Evolutionary conservation across 1,140 invertebrate genomes (phyloP).

Genomic region (Caenorhabditis tropicalis): DNA sequence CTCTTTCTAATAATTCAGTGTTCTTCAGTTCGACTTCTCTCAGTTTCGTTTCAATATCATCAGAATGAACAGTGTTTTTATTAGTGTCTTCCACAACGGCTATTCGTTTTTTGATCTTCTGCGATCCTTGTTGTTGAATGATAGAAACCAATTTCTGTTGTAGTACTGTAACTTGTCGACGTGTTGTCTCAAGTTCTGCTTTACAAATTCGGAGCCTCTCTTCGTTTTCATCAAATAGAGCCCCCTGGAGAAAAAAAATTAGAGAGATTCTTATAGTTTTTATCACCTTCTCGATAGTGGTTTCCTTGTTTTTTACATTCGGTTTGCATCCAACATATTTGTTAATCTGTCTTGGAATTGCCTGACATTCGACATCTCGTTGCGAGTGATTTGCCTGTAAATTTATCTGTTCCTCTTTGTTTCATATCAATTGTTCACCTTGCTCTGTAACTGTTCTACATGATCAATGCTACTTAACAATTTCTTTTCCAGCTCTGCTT

Average conservation of each 20-base stretch:
- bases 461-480: slow-evolving; percentile 66
- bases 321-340: slow-evolving; percentile 71
- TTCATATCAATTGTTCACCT: slow-evolving; percentile 39
- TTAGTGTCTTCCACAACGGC: background rate
- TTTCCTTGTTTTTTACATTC: slow-evolving; percentile 60
- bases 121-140: slow-evolving; percentile 46
- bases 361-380: slow-evolving; percentile 66
- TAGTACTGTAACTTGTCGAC: slow-evolving; percentile 58
- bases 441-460: slow-evolving; percentile 58
- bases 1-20: background rate
- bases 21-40: slow-evolving; percentile 19
- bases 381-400: slow-evolving; percentile 56
- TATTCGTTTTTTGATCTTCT: slow-evolving; percentile 21
- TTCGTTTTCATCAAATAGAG: slow-evolving; percentile 63
- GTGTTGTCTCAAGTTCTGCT: slow-evolving; percentile 55
- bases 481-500: slow-evolving; percentile 62
- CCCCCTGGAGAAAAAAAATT: slow-evolving; percentile 50
- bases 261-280: background rate
- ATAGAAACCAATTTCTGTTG: slow-evolving; percentile 60
- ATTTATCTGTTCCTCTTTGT: background rate
- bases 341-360: slow-evolving; percentile 60
- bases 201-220: slow-evolving; percentile 56
- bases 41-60: background rate
- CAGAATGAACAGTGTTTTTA: background rate
- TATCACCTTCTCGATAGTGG: slow-evolving; percentile 55